Evolutionary conservation across 2,888 invertebrate genomes (phyloP), one percentile per base, ranked within the genome.

Genomic region (Galerucella calmariensis): DNA sequence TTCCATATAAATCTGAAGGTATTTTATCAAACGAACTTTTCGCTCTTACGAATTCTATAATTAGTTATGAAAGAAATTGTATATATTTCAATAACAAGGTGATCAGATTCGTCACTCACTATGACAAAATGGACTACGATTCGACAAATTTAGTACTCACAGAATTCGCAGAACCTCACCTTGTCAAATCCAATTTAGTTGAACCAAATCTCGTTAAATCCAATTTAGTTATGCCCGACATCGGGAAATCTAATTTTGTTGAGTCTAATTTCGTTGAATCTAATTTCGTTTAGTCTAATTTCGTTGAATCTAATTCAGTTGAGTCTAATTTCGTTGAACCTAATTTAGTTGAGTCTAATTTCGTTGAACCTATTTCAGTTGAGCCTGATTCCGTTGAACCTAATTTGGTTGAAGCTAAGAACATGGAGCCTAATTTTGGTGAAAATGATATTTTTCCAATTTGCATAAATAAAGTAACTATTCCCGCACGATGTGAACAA

Each of bases 61-160:
- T 51, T 51, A 51, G 51, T 51, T 51, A 51, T 51, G n/a, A 51
- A 51, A 51, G 4, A 51, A 51, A n/a, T 51, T 51, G 51, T 51
- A 51, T 12, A 2, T 51, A 51, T 51, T 51, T 51, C n/a, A 51
- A n/a, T 51, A 51, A 51, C 10, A 46, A 46, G 46, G 46, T 46
- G 46, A 46, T 46, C 46, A 46, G 46, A 46, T 46, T 46, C 46
- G 46, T 46, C 46, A 46, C 10, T 11, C 46, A 46, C 3, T 1
- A 46, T 11, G 48, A 48, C 12, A 48, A 48, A 48, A 48, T 12
- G 1, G 12, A 12, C 48, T 48, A 48, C 48, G 48, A 53, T 16
- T 16, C 53, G 53, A 53, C 53, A 16, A 53, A 48, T 14, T 48
- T 14, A 48, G 48, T 48, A 48, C 12, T 48, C 14, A 48, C 48